Conservation (phyloP, 2,113 vertebrate species). For the Deroptyus accipitrinus region DNA sequence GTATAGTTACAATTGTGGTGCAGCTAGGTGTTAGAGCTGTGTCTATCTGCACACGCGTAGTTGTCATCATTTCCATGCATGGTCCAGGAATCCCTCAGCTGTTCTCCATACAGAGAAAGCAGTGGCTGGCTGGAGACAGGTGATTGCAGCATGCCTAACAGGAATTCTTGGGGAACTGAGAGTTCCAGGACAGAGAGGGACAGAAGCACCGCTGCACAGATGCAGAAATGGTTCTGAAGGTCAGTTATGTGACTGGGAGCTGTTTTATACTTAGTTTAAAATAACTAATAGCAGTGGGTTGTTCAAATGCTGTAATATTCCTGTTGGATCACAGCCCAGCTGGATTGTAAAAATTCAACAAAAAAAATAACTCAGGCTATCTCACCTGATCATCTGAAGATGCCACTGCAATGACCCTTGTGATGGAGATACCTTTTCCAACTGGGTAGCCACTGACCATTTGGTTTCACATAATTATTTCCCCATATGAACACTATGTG, state of each 20-base stretch:
- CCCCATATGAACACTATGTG: rapidly evolving
- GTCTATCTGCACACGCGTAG: rapidly evolving
- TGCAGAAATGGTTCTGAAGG: not conserved
- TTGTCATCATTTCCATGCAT: rapidly evolving
- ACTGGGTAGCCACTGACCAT: not conserved
- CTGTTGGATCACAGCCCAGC: not conserved
- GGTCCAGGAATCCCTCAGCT: not conserved
- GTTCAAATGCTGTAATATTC: not conserved
- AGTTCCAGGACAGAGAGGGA: not conserved
- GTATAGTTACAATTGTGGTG: not conserved
- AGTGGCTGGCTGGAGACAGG: not conserved
- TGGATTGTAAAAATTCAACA: not conserved
- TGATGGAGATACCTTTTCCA: not conserved
- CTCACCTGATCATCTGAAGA: not conserved
- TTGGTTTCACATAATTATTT: not conserved
- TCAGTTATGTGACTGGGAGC: not conserved
- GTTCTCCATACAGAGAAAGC: not conserved
- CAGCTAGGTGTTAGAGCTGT: not conserved
- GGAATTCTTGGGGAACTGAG: not conserved
- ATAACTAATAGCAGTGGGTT: not conserved
- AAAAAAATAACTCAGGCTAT: not conserved
- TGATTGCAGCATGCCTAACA: not conserved
- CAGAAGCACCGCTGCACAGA: not conserved
- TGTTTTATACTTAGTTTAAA: not conserved
- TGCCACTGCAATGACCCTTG: not conserved